These are phyloP conservation scores for Carduelis carduelis DNA, from an alignment of 2,797 vertebrate species.

Conservation along the genomic window DNA sequence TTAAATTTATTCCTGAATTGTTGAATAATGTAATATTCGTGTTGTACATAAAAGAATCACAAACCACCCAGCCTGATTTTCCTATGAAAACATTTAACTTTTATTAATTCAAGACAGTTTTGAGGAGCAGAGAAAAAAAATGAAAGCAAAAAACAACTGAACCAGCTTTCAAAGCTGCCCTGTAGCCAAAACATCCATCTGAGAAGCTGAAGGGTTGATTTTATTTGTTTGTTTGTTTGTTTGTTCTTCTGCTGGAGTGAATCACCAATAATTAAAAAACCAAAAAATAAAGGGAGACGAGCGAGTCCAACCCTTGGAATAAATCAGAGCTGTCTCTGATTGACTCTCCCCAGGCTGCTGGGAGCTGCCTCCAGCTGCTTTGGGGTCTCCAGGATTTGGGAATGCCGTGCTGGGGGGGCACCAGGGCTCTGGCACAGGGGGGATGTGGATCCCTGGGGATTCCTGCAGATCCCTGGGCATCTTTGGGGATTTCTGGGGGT, in stretches of 20 bases:
- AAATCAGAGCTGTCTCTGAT: background rate
- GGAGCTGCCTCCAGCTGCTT: background rate
- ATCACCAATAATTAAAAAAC: slow-evolving; percentile 23
- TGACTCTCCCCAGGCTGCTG: background rate
- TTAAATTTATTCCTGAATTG: slow-evolving; percentile 32
- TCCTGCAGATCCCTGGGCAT: background rate
- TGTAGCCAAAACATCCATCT: slow-evolving; percentile 42
- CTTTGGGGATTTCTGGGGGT: accelerated
- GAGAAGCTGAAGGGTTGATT: slow-evolving; percentile 28
- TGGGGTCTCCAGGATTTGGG: background rate
- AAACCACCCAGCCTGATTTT: slow-evolving; percentile 44
- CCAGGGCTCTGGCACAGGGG: accelerated
- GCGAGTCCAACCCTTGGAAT: background rate
- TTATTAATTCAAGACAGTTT: slow-evolving; percentile 64
- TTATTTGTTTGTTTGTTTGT: slow-evolving; percentile 14
- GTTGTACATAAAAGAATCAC: slow-evolving; percentile 57
- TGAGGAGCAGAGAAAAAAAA: background rate
- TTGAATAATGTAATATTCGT: slow-evolving; percentile 55
- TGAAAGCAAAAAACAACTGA: slow-evolving; percentile 7
- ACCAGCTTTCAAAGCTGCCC: slow-evolving; percentile 42
- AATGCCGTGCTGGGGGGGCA: accelerated
- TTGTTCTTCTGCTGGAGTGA: slow-evolving; percentile 28
- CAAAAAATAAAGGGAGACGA: background rate
- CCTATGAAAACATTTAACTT: slow-evolving; percentile 62
- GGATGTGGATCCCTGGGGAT: accelerated